Percentiles rank a stretch among this genome's conserved stretches.
Conservation (phyloP, 2,113 vertebrate species). For the Columba livia region DNA sequence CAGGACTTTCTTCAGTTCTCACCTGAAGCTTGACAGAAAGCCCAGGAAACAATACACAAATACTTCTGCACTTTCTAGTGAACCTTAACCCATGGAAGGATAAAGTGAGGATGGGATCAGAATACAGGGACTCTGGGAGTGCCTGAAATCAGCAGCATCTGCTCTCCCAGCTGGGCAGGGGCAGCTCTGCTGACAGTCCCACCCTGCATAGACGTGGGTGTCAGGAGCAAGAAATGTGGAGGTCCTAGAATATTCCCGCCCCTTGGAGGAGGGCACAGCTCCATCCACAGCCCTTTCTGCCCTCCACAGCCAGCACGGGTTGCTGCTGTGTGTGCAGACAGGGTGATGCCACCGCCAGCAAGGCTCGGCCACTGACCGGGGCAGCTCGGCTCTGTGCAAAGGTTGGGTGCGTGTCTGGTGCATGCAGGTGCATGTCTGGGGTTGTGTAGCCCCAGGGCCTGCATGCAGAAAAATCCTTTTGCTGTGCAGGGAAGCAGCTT, state of each 20-base stretch:
- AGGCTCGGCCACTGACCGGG: background rate
- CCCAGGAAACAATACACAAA: background rate
- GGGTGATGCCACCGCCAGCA: background rate
- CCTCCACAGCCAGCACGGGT: fast-evolving
- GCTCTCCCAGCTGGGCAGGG: background rate
- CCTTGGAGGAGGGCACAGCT: background rate
- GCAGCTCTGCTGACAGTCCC: background rate
- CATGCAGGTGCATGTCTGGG: background rate
- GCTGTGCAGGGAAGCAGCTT: background rate
- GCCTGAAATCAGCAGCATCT: background rate
- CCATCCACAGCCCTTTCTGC: background rate
- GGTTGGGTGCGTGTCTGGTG: background rate
- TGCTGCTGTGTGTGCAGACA: background rate
- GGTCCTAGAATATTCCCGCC: background rate
- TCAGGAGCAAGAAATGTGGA: background rate
- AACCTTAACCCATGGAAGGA: background rate
- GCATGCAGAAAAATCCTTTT: background rate
- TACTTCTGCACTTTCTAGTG: background rate
- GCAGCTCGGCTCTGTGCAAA: background rate
- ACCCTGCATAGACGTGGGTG: background rate
- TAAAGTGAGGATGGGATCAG: background rate
- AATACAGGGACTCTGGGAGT: background rate
- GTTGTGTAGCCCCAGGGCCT: background rate
- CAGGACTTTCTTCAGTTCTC: conserved; percentile 47
- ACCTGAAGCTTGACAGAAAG: conserved; percentile 44